Percentiles rank a stretch among this genome's conserved stretches.
Evolutionary conservation across 2,113 vertebrate genomes (phyloP).

Genomic region (Charadrius vociferus): DNA sequence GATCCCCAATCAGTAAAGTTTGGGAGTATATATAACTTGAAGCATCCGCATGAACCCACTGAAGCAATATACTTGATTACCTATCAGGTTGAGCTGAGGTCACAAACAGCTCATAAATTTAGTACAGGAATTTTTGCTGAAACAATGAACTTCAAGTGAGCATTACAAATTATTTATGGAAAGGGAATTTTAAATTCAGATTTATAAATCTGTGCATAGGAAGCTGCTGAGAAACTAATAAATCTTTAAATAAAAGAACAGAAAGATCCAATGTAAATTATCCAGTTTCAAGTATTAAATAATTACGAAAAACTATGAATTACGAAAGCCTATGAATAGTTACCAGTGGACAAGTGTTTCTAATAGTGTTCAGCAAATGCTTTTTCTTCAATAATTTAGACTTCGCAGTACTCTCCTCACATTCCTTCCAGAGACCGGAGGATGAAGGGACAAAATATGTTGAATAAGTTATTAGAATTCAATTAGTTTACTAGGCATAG

Average conservation of each 20-base stretch:
- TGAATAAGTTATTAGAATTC: neutral
- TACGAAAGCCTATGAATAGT: neutral
- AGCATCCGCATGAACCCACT: neutral
- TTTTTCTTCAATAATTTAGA: conserved; percentile 1
- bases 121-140: neutral
- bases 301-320: neutral
- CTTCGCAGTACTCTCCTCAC: neutral
- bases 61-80: neutral
- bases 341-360: neutral
- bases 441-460: neutral
- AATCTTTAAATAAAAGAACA: neutral
- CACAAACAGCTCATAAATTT: neutral
- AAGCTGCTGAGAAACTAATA: neutral
- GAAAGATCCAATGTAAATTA: neutral
- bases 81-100: neutral
- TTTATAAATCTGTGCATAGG: neutral
- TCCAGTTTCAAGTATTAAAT: neutral
- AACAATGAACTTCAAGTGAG: neutral
- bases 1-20: neutral
- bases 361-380: neutral
- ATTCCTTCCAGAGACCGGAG: neutral
- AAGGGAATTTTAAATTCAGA: neutral
- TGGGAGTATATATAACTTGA: neutral
- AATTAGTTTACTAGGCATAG: neutral
- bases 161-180: neutral